Evolutionary conservation across 2,113 vertebrate genomes (phyloP).

Genomic region (Rhizomys pruinosus): DNA sequence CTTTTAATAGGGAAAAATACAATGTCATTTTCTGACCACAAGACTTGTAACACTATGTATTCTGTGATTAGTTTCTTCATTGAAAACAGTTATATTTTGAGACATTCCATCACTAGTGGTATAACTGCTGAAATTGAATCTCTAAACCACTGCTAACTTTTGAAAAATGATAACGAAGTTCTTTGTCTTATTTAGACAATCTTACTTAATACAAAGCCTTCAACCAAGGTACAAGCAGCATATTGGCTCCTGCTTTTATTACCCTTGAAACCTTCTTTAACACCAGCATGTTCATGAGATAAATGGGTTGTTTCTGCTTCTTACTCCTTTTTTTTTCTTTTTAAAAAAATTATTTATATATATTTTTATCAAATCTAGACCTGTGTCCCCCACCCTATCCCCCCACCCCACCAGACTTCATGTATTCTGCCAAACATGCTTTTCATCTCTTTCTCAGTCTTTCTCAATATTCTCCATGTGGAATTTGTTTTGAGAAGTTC

Average conservation of each 20-base stretch:
- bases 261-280: neutral
- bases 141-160: constrained; percentile 28
- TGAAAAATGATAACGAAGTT: neutral
- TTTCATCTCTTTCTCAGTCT: too few species aligned
- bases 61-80: constrained; percentile 18
- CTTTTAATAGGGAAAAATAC: constrained; percentile 46
- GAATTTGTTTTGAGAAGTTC: too few species aligned
- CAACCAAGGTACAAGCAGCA: neutral
- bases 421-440: too few species aligned
- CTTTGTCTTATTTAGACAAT: neutral
- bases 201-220: neutral
- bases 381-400: too few species aligned
- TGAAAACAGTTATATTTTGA: constrained; percentile 39
- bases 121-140: neutral
- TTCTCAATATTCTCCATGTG: too few species aligned
- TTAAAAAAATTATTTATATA: too few species aligned
- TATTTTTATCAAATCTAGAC: too few species aligned
- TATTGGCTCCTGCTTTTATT: fast-evolving
- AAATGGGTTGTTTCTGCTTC: neutral
- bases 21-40: neutral
- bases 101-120: neutral
- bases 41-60: constrained; percentile 14
- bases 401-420: too few species aligned
- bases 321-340: too few species aligned
- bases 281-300: fast-evolving